Conservation (phyloP, 2,888 invertebrate genomes). For the Epiperipatus broadwayi region DNA sequence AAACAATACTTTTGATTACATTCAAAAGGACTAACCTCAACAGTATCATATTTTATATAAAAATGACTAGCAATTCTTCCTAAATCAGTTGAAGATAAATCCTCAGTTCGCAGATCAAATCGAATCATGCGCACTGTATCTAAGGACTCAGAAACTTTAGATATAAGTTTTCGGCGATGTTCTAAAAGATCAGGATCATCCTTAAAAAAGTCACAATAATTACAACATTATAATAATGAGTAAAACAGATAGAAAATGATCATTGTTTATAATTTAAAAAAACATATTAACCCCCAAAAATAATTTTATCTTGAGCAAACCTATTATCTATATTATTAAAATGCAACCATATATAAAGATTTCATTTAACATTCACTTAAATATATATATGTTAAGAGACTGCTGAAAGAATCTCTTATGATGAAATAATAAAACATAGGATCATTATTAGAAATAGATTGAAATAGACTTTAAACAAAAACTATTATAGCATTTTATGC, state of each 20-base stretch:
- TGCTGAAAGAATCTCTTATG: too few relatives aligned
- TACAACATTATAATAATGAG: too few relatives aligned
- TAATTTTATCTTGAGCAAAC: neutral
- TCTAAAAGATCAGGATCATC: constrained; percentile 59
- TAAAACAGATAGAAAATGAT: too few relatives aligned
- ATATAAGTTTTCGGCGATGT: constrained; percentile 55
- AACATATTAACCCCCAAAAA: constrained; percentile 4
- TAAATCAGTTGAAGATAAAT: constrained; percentile 48
- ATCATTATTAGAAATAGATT: too few relatives aligned
- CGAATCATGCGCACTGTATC: constrained; percentile 88
- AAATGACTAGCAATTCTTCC: constrained; percentile 93
- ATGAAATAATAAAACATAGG: too few relatives aligned
- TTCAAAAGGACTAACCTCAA: constrained; percentile 45
- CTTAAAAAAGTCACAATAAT: constrained; percentile 26
- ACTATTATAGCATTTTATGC: too few relatives aligned
- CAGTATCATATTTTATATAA: constrained; percentile 88
- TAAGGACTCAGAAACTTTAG: constrained; percentile 55
- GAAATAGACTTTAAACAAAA: too few relatives aligned
- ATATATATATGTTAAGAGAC: too few relatives aligned
- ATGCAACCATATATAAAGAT: too few relatives aligned
- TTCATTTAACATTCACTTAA: too few relatives aligned
- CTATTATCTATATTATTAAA: constrained; percentile 13
- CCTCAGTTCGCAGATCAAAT: constrained; percentile 62
- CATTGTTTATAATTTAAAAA: constrained; percentile 8
- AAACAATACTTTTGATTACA: too few relatives aligned